A percentile compares a stretch with the other conserved stretches of the same genome.
These are phyloP conservation scores for Ornithoptera alexandrae DNA, from an alignment of 2,888 invertebrate species.

Conservation along the genomic window DNA sequence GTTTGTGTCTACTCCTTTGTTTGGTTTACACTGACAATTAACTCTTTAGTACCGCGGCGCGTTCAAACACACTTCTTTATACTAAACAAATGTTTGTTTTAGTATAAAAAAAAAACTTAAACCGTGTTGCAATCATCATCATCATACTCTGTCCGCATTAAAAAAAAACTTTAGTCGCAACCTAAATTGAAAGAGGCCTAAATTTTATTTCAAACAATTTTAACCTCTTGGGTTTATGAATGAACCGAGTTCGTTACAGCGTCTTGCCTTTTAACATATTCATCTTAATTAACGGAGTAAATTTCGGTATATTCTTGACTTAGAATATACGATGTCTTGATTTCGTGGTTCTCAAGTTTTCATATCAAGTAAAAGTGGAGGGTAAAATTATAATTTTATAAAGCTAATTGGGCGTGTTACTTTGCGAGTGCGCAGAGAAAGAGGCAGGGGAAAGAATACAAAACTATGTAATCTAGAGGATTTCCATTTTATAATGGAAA, in stretches of 20 bases:
- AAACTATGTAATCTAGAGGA: conserved; percentile 2
- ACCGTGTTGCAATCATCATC: conserved; percentile 3
- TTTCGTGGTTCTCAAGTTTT: conserved; percentile 20
- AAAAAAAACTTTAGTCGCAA: conserved; percentile 14
- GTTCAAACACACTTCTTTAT: conserved; percentile 7
- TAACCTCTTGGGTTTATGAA: conserved; percentile 22
- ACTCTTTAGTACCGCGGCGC: background rate
- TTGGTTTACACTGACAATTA: conserved; percentile 26
- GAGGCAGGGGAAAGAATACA: background rate
- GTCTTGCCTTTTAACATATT: conserved; percentile 24
- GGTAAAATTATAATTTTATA: conserved; percentile 10
- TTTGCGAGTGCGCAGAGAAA: background rate
- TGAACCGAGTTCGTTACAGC: conserved; percentile 24
- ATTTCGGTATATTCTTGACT: conserved; percentile 22
- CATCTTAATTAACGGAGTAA: conserved; percentile 24
- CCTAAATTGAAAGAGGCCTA: conserved; percentile 21
- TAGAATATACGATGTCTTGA: conserved; percentile 18
- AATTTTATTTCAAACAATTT: conserved; percentile 24
- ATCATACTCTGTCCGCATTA: background rate
- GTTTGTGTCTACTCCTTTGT: conserved; percentile 32
- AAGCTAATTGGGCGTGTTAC: conserved; percentile 17
- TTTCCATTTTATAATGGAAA: background rate
- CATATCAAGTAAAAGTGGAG: conserved; percentile 8
- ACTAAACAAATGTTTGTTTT: conserved; percentile 8
- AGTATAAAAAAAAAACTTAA: background rate